Percentiles rank a stretch among this genome's conserved stretches.
These are phyloP conservation scores for Phengaris arion DNA, from an alignment of 2,888 invertebrate species.

Conservation along the genomic window DNA sequence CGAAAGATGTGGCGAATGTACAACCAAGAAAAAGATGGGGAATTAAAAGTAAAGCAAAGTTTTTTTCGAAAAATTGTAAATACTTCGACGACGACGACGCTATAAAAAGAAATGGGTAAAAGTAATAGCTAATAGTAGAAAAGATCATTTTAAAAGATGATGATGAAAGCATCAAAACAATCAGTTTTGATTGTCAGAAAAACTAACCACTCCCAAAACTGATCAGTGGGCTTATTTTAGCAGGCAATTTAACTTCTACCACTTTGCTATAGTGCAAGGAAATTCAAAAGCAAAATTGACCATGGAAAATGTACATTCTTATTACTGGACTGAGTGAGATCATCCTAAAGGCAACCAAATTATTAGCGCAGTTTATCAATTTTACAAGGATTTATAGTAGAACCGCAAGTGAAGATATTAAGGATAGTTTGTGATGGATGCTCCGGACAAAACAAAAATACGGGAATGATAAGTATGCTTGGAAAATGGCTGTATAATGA, in stretches of 20 bases:
- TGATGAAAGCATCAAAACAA: not conserved
- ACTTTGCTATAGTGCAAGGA: too few relatives aligned
- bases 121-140: not conserved
- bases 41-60: constrained; percentile 14
- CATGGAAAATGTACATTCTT: constrained; percentile 30
- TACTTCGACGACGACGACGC: not conserved
- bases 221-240: too few relatives aligned
- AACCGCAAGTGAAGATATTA: not conserved
- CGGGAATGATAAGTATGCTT: constrained; percentile 42
- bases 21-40: not conserved
- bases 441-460: too few relatives aligned
- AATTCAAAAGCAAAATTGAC: constrained; percentile 41
- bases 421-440: constrained; percentile 37
- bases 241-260: too few relatives aligned
- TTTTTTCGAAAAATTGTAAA: constrained; percentile 13
- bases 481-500: constrained; percentile 40
- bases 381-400: constrained; percentile 30
- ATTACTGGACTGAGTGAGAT: constrained; percentile 38
- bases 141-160: not conserved
- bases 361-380: constrained; percentile 42
- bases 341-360: constrained; percentile 43
- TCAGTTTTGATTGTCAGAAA: not conserved
- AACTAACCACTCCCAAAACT: too few relatives aligned
- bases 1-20: not conserved
- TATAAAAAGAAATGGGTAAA: not conserved